Conservation (phyloP, 2,888 invertebrate species). For the Leptinotarsa peninsularis region DNA sequence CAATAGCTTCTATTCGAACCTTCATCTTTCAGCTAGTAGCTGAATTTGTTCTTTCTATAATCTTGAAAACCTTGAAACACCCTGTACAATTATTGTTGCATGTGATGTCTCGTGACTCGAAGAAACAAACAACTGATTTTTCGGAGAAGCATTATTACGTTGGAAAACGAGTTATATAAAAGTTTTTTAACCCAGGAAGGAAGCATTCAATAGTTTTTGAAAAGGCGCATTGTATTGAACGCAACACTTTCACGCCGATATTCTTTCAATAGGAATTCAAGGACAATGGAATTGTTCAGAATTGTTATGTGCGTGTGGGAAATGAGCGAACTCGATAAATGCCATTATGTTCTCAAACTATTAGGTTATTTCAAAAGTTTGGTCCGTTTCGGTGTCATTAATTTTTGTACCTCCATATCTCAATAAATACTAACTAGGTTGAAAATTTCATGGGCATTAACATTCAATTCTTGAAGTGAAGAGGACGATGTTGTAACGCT, state of each 20-base stretch:
- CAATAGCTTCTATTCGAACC: too few species aligned
- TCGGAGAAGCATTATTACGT: background rate
- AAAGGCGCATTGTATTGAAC: background rate
- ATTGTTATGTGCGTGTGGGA: background rate
- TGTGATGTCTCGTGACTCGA: background rate
- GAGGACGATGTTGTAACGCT: too few species aligned
- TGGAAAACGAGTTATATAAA: background rate
- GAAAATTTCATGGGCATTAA: too few species aligned
- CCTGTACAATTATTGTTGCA: background rate
- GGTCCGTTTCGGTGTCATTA: too few species aligned
- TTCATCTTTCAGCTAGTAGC: too few species aligned
- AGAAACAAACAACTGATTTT: background rate
- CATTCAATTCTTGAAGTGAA: too few species aligned
- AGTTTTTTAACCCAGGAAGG: constrained; percentile 26
- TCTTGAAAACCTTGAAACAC: background rate
- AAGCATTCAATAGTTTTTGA: constrained; percentile 1
- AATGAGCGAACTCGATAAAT: background rate
- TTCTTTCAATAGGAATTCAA: background rate
- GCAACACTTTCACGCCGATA: constrained; percentile 15
- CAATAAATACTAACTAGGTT: too few species aligned
- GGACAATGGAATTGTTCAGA: background rate
- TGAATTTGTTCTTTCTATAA: too few species aligned
- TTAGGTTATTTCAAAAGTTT: too few species aligned
- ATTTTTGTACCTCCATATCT: too few species aligned
- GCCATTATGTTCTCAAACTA: too few species aligned